Conservation (phyloP, 1,140 invertebrate species). For the Helicoverpa zea region DNA sequence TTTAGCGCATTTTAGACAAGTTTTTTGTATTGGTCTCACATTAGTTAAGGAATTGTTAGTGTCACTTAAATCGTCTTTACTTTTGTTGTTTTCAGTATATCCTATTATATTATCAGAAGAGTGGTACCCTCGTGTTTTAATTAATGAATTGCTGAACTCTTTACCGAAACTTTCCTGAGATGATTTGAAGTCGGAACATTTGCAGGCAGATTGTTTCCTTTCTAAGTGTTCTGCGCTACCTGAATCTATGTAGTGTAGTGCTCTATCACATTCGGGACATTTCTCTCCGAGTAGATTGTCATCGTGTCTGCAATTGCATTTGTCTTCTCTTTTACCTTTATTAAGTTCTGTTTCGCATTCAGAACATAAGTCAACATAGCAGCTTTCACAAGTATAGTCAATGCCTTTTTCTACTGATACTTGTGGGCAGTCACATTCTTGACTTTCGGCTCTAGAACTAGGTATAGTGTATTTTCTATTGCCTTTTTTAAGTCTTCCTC, state of each 20-base stretch:
- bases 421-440: conserved; percentile 79
- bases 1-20: conserved; percentile 84
- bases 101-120: conserved; percentile 82
- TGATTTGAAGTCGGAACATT: conserved; percentile 81
- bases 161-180: conserved; percentile 82
- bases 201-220: conserved; percentile 72
- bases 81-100: conserved; percentile 74
- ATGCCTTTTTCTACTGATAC: conserved; percentile 78
- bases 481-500: conserved; percentile 87
- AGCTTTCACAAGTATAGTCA: conserved; percentile 82
- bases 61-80: conserved; percentile 77
- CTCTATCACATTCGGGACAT: conserved; percentile 80
- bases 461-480: conserved; percentile 75
- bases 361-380: conserved; percentile 80
- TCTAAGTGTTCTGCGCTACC: conserved; percentile 78
- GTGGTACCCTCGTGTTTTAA: conserved; percentile 80
- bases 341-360: conserved; percentile 76
- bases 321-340: conserved; percentile 72
- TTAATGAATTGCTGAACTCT: conserved; percentile 71
- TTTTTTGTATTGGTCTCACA: conserved; percentile 79
- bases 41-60: conserved; percentile 70
- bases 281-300: conserved; percentile 67
- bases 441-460: conserved; percentile 66
- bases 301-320: conserved; percentile 70
- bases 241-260: conserved; percentile 76